phyloP scores from a whole-genome alignment of 2,888 invertebrate genomes.

The Lasioglossum villosulum region DNA sequence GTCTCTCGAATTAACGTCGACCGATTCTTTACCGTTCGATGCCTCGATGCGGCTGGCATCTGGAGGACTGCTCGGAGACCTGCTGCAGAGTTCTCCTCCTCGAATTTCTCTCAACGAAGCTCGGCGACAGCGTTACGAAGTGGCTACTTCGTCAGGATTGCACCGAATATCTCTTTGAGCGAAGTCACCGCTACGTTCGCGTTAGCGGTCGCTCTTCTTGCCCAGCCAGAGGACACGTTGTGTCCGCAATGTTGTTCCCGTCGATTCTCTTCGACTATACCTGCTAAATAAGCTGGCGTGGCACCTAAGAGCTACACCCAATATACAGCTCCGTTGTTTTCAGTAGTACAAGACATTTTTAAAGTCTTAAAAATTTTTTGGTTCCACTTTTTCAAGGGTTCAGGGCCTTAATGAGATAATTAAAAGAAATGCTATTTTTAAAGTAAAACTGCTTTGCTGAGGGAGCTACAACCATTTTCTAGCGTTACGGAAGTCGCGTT shows the following conservation, averaged over 20 bases:
- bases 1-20: not conserved
- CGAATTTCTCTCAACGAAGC: not conserved
- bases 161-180: not conserved
- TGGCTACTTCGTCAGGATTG: constrained; percentile 4
- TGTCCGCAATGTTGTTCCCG: not conserved
- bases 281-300: not conserved
- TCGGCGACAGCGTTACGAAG: not conserved
- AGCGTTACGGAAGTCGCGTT: too few species aligned
- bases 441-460: too few species aligned
- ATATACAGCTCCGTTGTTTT: too few species aligned
- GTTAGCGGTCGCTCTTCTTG: not conserved
- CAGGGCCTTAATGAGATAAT: too few species aligned
- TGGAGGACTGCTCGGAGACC: not conserved
- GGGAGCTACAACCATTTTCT: too few species aligned
- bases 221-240: not conserved
- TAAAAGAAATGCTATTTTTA: too few species aligned
- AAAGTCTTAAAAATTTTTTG: too few species aligned
- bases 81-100: not conserved
- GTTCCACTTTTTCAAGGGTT: too few species aligned
- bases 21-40: not conserved
- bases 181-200: not conserved
- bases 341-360: too few species aligned
- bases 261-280: not conserved
- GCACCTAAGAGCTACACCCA: too few species aligned
- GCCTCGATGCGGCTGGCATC: not conserved